These are phyloP conservation scores for Gerris buenoi DNA, from an alignment of 1,140 invertebrate genomes.

Conservation along the genomic window DNA sequence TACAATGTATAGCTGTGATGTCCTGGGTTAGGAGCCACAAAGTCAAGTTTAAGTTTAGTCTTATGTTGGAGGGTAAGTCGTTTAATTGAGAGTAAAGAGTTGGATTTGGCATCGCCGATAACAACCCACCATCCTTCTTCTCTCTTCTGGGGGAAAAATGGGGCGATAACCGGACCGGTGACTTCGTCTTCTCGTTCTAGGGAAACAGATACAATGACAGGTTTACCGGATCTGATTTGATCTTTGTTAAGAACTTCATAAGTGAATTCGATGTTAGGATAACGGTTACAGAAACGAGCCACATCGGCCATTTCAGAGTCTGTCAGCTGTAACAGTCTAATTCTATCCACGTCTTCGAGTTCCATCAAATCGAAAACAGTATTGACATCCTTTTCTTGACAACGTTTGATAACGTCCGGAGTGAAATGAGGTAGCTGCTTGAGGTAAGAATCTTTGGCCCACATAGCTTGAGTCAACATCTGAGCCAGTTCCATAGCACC, in stretches of 20 bases:
- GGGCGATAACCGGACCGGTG: slow-evolving; percentile 91
- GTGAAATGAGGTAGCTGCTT: slow-evolving; percentile 95
- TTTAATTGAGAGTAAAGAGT: slow-evolving; percentile 92
- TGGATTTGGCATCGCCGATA: slow-evolving; percentile 87
- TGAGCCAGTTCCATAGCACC: slow-evolving; percentile 98
- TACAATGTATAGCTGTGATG: slow-evolving; percentile 86
- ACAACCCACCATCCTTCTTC: slow-evolving; percentile 99
- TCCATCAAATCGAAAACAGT: slow-evolving; percentile 99
- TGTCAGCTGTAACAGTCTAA: slow-evolving; percentile 65
- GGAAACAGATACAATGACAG: slow-evolving; percentile 76
- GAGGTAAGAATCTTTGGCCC: slow-evolving; percentile 95
- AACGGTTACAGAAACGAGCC: slow-evolving; percentile 93
- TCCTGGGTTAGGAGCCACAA: slow-evolving; percentile 73
- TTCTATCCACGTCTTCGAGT: slow-evolving; percentile 85
- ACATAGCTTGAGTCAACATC: slow-evolving; percentile 99
- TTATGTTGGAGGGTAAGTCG: slow-evolving; percentile 83
- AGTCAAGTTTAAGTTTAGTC: slow-evolving; percentile 87
- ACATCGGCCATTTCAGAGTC: slow-evolving; percentile 90
- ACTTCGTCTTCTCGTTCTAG: slow-evolving; percentile 93
- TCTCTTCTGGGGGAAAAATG: slow-evolving; percentile 92
- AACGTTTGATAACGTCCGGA: slow-evolving; percentile 74
- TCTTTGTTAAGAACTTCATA: slow-evolving; percentile 83
- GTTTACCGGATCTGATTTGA: slow-evolving; percentile 55
- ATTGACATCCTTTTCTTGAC: slow-evolving; percentile 55
- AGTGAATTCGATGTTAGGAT: slow-evolving; percentile 94